Percentiles rank a stretch among this genome's conserved stretches.
These are phyloP conservation scores for Aphyosemion australe DNA, from an alignment of 2,113 vertebrate species.

Conservation along the genomic window DNA sequence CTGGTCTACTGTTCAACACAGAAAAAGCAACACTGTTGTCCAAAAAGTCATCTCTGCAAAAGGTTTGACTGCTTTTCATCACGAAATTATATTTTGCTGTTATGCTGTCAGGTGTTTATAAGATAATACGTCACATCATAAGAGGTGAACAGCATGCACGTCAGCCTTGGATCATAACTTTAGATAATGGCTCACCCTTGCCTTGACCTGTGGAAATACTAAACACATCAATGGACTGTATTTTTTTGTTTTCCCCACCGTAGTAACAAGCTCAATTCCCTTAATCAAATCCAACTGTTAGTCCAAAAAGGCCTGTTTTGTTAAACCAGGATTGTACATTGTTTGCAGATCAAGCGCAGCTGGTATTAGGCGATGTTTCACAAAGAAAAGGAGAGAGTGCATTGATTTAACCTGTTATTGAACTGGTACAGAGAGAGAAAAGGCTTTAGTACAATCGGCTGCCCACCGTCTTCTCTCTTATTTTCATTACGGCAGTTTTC, in stretches of 20 bases:
- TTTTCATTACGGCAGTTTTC: conserved; percentile 24
- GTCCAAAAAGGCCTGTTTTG: not conserved
- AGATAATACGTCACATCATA: conserved; percentile 1
- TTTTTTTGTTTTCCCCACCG: not conserved
- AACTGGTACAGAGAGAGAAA: conserved; percentile 22
- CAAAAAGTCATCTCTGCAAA: not conserved
- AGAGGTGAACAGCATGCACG: conserved; percentile 3
- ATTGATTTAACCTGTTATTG: conserved; percentile 54
- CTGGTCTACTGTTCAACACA: too few species aligned
- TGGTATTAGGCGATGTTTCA: conserved; percentile 8
- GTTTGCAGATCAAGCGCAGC: conserved; percentile 13
- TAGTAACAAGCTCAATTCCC: conserved; percentile 4
- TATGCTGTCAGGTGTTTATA: not conserved
- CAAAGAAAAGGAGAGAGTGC: conserved; percentile 27
- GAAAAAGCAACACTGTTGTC: conserved; percentile 14
- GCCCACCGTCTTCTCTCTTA: conserved; percentile 8
- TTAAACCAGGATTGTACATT: not conserved
- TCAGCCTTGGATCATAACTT: conserved; percentile 36
- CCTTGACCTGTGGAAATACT: conserved; percentile 39
- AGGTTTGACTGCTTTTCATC: not conserved
- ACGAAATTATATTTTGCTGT: not conserved
- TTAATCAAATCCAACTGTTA: not conserved
- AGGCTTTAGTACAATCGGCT: conserved; percentile 8
- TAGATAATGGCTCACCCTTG: conserved; percentile 36
- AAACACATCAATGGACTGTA: conserved; percentile 8